Evolutionary conservation across 2,888 invertebrate genomes (phyloP).

Genomic region (Eledone cirrhosa): DNA sequence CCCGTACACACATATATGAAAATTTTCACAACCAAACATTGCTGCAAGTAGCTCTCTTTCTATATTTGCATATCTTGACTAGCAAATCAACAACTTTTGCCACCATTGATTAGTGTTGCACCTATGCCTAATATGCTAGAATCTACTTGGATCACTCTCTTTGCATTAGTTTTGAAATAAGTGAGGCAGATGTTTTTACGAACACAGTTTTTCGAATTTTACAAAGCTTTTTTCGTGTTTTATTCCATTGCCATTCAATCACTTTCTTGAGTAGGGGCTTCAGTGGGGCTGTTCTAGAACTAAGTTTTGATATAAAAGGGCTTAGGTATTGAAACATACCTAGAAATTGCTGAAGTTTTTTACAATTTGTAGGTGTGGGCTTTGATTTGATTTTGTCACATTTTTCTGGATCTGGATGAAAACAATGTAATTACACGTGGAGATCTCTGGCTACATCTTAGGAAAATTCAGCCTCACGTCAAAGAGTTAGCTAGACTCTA

Average conservation of each 20-base stretch:
- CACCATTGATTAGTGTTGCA: too few relatives aligned
- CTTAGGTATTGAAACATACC: too few relatives aligned
- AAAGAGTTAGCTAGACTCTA: too few relatives aligned
- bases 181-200: not conserved
- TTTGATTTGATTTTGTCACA: not conserved
- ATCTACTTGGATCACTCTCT: not conserved
- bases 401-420: not conserved
- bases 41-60: not conserved
- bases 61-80: not conserved
- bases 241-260: not conserved
- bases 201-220: too few relatives aligned
- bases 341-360: too few relatives aligned
- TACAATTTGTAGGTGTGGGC: not conserved
- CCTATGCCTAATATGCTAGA: too few relatives aligned
- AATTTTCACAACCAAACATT: not conserved
- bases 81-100: too few relatives aligned
- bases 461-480: too few relatives aligned
- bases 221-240: not conserved
- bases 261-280: not conserved
- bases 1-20: not conserved
- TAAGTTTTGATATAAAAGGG: not conserved
- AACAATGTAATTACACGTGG: too few relatives aligned
- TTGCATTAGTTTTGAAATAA: not conserved
- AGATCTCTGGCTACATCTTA: too few relatives aligned
- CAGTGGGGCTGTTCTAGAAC: not conserved